Evolutionary conservation across 2,113 vertebrate species (phyloP).

Genomic region (Callospermophilus lateralis): DNA sequence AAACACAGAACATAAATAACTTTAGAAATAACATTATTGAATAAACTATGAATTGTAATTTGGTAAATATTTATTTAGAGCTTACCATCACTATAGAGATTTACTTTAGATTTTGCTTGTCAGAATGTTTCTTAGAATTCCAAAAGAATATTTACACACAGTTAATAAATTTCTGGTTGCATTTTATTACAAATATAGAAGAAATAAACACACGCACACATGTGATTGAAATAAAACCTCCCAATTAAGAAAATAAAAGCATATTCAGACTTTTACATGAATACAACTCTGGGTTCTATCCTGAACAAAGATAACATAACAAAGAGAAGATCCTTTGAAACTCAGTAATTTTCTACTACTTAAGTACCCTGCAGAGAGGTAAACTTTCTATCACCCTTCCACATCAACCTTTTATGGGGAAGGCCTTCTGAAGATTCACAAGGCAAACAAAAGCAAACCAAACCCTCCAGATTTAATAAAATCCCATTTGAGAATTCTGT

Average conservation of each 20-base stretch:
- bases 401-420: too few species aligned
- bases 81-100: neutral
- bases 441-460: neutral
- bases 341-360: neutral
- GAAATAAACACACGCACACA: neutral
- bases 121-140: neutral
- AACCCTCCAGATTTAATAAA: neutral
- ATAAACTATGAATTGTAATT: neutral
- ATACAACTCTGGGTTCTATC: neutral
- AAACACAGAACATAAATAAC: neutral
- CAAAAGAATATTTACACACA: neutral
- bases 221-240: slow-evolving; percentile 1
- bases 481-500: neutral
- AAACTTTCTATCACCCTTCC: neutral
- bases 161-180: neutral
- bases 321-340: neutral
- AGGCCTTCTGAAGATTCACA: neutral
- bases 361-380: neutral
- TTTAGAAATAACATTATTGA: neutral
- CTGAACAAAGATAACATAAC: slow-evolving; percentile 2
- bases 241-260: neutral
- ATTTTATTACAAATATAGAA: neutral
- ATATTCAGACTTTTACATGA: neutral
- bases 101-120: neutral
- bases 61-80: slow-evolving; percentile 7